Conservation (phyloP, 1,140 invertebrate species). For the Formica exsecta region DNA sequence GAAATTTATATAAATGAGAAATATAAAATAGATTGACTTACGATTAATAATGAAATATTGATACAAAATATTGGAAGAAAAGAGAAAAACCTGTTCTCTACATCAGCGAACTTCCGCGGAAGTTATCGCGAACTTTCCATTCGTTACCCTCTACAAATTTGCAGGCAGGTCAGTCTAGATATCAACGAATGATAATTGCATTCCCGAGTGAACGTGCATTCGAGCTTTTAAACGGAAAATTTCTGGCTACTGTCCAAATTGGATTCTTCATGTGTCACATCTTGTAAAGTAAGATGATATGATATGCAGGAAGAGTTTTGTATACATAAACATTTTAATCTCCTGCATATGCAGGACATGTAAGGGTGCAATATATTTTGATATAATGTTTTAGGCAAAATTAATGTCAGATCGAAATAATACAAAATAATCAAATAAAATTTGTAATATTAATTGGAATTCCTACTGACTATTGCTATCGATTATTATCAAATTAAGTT, state of each 20-base stretch:
- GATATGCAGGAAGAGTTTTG: not conserved
- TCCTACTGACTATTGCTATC: not conserved
- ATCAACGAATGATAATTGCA: conserved; percentile 63
- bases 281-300: conserved; percentile 28
- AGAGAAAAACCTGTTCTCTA: not conserved
- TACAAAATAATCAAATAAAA: not conserved
- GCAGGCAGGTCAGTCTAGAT: not conserved
- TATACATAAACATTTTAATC: not conserved
- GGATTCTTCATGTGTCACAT: conserved; percentile 47
- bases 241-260: conserved; percentile 51
- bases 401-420: not conserved
- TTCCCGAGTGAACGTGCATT: conserved; percentile 14
- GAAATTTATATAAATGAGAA: not conserved
- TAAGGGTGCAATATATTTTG: not conserved
- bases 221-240: conserved; percentile 37
- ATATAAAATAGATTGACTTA: not conserved
- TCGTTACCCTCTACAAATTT: conserved; percentile 49
- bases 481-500: not conserved
- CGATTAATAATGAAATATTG: not conserved
- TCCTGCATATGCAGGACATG: not conserved
- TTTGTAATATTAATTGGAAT: not conserved
- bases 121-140: not conserved
- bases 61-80: not conserved
- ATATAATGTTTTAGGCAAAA: not conserved
- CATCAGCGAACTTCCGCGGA: conserved; percentile 24